phyloP scores from a whole-genome alignment of 2,888 invertebrate genomes.

The Leptopterna dolabrata region DNA sequence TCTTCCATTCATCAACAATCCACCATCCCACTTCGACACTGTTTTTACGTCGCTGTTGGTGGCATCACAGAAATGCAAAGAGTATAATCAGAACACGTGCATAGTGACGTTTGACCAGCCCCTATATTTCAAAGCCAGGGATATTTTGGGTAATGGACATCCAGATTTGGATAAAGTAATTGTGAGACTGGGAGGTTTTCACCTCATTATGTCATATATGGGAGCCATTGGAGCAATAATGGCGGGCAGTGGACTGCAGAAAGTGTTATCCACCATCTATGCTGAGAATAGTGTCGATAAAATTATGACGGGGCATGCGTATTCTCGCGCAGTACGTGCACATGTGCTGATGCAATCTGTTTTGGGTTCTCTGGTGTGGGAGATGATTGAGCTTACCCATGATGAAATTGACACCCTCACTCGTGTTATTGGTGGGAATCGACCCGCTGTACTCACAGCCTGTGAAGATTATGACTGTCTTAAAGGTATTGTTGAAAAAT shows the following conservation, averaged over 20 bases:
- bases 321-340: constrained; percentile 63
- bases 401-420: neutral
- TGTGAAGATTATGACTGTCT: too few relatives aligned
- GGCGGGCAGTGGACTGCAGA: constrained; percentile 66
- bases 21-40: too few relatives aligned
- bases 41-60: too few relatives aligned
- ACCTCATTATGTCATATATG: constrained; percentile 66
- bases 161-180: constrained; percentile 55
- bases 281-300: constrained; percentile 63
- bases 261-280: constrained; percentile 63
- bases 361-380: constrained; percentile 12
- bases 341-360: constrained; percentile 63
- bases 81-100: too few relatives aligned
- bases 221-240: constrained; percentile 65
- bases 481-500: too few relatives aligned
- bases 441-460: too few relatives aligned
- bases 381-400: neutral
- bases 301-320: constrained; percentile 64
- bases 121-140: constrained; percentile 63
- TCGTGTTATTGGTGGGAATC: too few relatives aligned
- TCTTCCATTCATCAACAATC: too few relatives aligned
- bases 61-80: too few relatives aligned
- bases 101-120: too few relatives aligned
- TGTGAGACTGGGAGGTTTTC: too few relatives aligned
- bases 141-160: constrained; percentile 62